These are phyloP conservation scores for Eptatretus burgeri DNA, from an alignment of 2,113 vertebrate genomes.

Conservation along the genomic window DNA sequence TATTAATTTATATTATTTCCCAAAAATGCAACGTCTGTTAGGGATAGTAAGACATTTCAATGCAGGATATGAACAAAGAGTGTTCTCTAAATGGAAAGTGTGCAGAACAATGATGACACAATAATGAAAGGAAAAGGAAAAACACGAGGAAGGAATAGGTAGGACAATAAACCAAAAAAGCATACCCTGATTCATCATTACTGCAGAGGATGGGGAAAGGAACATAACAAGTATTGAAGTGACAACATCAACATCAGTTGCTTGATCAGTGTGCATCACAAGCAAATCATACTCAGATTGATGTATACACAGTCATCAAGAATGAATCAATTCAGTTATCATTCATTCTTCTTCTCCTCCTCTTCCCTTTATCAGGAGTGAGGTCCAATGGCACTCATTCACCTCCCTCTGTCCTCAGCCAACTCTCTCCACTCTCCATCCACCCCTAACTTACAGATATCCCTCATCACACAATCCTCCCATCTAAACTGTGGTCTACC, in stretches of 20 bases:
- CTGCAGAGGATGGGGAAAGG: constrained; percentile 6
- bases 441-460: too few relatives aligned
- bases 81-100: background rate
- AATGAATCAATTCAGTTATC: background rate
- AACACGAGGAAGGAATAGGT: background rate
- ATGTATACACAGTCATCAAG: background rate
- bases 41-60: background rate
- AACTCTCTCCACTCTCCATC: too few relatives aligned
- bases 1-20: background rate
- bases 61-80: background rate
- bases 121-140: constrained; percentile 1
- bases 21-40: background rate
- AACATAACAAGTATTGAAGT: constrained; percentile 2
- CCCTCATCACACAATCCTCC: too few relatives aligned
- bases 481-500: too few relatives aligned
- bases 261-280: background rate
- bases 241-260: background rate
- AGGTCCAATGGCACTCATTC: too few relatives aligned
- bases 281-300: background rate
- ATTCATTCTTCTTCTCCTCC: too few relatives aligned
- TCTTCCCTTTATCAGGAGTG: too few relatives aligned
- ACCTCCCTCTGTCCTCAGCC: too few relatives aligned
- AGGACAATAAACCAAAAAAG: constrained; percentile 2
- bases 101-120: background rate
- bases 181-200: constrained; percentile 9